Evolutionary conservation across 2,113 vertebrate genomes (phyloP), one percentile per base, ranked within the genome.

Genomic region (Gallinago paraguaiae): DNA sequence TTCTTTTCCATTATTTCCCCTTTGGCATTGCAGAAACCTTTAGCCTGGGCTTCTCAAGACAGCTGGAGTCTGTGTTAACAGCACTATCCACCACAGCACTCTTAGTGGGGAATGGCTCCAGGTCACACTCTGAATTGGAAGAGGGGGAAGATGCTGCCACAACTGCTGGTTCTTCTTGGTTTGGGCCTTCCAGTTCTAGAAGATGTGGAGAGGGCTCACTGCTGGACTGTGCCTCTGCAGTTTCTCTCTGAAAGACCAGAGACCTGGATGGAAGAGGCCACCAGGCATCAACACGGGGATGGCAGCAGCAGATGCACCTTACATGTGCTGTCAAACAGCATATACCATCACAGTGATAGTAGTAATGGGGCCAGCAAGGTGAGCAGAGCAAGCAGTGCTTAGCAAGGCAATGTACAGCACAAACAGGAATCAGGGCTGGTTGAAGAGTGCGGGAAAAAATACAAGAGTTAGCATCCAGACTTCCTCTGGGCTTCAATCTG

Each of bases 1-100:
- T 98, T 93, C 95, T 98, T 88, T 96, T 98, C 98, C 99, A 99
- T 51, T 98, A 98, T 76, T 95, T 98, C 98, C 98, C 98, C 20
- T 93, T 79, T 1, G 97, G 97, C 86, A 72, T 97, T 41, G 75
- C 86, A 86, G 75, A 71, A 54, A 75, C 69, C 22, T 65, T 72
- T 50, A 87, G 65, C 43, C 24, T 82, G 39, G 80, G 45, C 65
- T 88, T 98, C 86, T 96, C 94, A 7, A 83, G 88, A 57, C 94
- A 84, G 54, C 82, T 63, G 15, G 90, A 95, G 27, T 96, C 97
- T 14, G 88, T 95, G 92, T 97, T 97, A 85, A 95, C 96, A 48
- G 95, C 97, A 27, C 91, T 94, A 85, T 95, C 95, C 24, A 95
- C 88, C 76, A 81, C 48, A 61, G 83, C 60, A 53, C 43, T 92